phyloP scores from a whole-genome alignment of 2,888 invertebrate genomes.

The Gnatocerus cornutus region DNA sequence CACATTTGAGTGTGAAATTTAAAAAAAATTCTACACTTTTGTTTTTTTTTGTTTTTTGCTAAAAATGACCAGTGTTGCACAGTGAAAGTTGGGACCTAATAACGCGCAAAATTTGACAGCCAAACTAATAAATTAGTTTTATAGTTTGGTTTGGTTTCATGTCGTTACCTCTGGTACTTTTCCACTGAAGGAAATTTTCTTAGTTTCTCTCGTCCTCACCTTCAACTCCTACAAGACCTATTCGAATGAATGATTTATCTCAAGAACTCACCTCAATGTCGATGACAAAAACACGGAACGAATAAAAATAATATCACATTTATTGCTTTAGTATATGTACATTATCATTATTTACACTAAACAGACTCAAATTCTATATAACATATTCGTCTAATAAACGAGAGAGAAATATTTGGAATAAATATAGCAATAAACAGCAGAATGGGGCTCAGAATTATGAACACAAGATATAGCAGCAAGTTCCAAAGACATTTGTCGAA shows the following conservation, averaged over 20 bases:
- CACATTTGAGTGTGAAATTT: no score
- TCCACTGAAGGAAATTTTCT: no score
- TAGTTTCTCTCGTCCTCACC: no score
- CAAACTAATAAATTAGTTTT: no score
- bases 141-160: no score
- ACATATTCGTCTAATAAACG: constrained; percentile 44
- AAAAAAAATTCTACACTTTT: no score
- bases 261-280: neutral
- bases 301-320: constrained; percentile 42
- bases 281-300: neutral
- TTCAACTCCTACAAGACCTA: no score
- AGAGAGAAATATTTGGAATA: constrained; percentile 40
- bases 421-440: constrained; percentile 46
- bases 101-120: no score
- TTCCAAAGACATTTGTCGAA: constrained; percentile 40
- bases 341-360: constrained; percentile 22
- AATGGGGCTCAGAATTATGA: constrained; percentile 44
- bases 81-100: no score
- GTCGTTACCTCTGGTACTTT: no score
- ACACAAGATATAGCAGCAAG: constrained; percentile 35
- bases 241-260: neutral
- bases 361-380: constrained; percentile 47
- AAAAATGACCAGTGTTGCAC: no score
- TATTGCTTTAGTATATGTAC: constrained; percentile 22
- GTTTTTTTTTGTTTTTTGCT: no score